Evolutionary conservation across 1,140 invertebrate species (phyloP), one percentile per base, ranked within the genome.

Genomic region (Frieseomelitta varia): DNA sequence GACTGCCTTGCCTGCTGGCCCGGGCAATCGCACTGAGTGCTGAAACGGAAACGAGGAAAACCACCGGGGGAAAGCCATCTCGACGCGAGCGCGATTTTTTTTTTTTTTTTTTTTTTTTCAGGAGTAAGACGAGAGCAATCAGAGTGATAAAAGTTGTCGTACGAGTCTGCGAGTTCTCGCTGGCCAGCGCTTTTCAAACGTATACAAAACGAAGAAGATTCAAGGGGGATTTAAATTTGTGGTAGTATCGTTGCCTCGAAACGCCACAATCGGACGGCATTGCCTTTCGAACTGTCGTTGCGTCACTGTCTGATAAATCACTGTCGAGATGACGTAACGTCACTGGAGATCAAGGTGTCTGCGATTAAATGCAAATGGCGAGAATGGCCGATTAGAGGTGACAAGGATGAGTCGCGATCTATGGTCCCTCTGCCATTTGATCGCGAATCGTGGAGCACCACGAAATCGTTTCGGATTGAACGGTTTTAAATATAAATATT

Each of bases 21-120:
- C 51, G 55, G 74, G 6, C 81, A 84, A 84, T 84, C 67, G 55
- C 19, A 27, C 56, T 84, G 67, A 84, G 81, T 84, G 81, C 81
- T n/a, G 17, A n/a, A n/a, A n/a, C 19, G 53, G 53, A 56, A 56
- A 53, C 19, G 6, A 12, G 17, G 34, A 21, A n/a, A 81, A 53
- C 34, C 10, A 55, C 65, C 51, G 30, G 34, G 34, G 19, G 65
- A 19, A 47, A 53, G 39, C 15, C 6, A 10, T 2, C 6, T 4
- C n/a, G 8, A 17, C 30, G 12, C 19, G 21, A 34, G 53, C 21
- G 39, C 19, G 56, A 34, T 24, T 67, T 65, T 65, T 51, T 6
- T 19, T 19, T 39, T 8, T 3, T 39, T 39, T 39, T 39, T 8
- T 47, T 47, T 47, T 47, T 47, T 30, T 30, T 30, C n/a, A n/a